Conservation (phyloP, 1,140 invertebrate genomes). For the Heliothis virescens region DNA sequence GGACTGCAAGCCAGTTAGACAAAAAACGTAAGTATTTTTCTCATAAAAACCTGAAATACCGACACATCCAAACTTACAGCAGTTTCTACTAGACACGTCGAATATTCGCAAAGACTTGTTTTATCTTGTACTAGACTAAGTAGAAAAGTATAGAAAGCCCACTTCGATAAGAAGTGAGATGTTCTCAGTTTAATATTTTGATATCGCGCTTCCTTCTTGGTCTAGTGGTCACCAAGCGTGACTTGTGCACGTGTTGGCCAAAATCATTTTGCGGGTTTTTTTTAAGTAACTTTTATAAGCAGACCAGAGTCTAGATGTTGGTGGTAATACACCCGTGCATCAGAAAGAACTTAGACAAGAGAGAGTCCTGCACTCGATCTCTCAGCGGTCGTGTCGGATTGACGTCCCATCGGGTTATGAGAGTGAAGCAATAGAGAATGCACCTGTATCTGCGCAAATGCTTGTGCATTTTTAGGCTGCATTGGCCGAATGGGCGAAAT, state of each 20-base stretch:
- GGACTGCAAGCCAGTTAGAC: background rate
- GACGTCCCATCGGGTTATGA: too few species aligned
- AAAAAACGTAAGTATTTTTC: background rate
- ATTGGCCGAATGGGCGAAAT: too few species aligned
- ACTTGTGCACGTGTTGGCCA: background rate
- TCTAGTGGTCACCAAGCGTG: too few species aligned
- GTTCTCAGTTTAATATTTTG: background rate
- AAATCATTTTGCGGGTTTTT: background rate
- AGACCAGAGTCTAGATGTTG: background rate
- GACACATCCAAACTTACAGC: background rate
- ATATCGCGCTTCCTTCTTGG: too few species aligned
- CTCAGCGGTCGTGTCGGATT: too few species aligned
- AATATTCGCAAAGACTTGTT: conserved; percentile 12
- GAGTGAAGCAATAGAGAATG: too few species aligned
- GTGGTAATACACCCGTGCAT: too few species aligned
- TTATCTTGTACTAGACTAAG: background rate
- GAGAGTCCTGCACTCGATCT: too few species aligned
- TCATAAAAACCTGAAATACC: background rate
- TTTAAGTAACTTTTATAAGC: background rate
- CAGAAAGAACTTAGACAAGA: too few species aligned
- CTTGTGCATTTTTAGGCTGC: too few species aligned
- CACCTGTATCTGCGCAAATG: too few species aligned
- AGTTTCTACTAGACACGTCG: background rate
- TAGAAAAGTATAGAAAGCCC: background rate
- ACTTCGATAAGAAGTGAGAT: background rate